Evolutionary conservation across 1,140 invertebrate species (phyloP).

Genomic region (Atta texana): DNA sequence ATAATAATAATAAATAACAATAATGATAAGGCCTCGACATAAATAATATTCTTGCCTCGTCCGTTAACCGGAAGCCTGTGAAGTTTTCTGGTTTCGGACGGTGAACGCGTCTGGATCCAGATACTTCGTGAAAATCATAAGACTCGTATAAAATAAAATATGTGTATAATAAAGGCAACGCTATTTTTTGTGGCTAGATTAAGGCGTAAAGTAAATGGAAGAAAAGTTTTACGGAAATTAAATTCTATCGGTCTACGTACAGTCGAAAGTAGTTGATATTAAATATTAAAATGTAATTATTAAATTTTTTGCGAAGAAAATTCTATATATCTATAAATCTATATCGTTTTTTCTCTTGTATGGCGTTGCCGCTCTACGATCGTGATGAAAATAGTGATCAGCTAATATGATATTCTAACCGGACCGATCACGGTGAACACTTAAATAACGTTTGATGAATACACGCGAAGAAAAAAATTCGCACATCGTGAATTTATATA

Average conservation of each 20-base stretch:
- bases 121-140: constrained; percentile 46
- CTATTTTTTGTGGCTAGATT: constrained; percentile 65
- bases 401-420: background rate
- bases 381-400: background rate
- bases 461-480: background rate
- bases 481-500: constrained; percentile 5
- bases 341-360: constrained; percentile 31
- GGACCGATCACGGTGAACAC: background rate
- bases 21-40: constrained; percentile 28
- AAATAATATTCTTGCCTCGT: constrained; percentile 51
- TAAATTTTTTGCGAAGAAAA: constrained; percentile 31
- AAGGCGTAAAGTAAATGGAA: constrained; percentile 41
- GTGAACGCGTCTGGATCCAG: background rate
- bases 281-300: constrained; percentile 19
- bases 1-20: constrained; percentile 34
- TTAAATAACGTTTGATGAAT: constrained; percentile 11
- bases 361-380: constrained; percentile 29
- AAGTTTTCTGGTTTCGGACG: constrained; percentile 29
- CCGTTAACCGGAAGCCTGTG: constrained; percentile 23
- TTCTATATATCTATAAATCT: constrained; percentile 36
- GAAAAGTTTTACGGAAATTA: constrained; percentile 10
- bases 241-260: constrained; percentile 46
- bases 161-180: constrained; percentile 62
- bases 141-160: constrained; percentile 39
- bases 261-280: constrained; percentile 47